Evolutionary conservation across 2,113 vertebrate genomes (phyloP).

Genomic region (Microcebus murinus): DNA sequence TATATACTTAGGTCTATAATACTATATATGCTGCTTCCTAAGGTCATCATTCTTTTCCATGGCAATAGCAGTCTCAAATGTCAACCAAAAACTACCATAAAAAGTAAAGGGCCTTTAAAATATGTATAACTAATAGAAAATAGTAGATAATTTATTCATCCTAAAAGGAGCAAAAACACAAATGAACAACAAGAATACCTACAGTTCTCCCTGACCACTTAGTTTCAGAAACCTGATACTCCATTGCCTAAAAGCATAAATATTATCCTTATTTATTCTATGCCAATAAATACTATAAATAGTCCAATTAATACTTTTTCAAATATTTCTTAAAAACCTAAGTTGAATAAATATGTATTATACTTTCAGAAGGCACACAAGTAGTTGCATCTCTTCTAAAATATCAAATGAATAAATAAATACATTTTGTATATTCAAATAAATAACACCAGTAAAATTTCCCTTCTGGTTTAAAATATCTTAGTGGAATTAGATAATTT

Average conservation of each 20-base stretch:
- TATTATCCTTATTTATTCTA: slow-evolving; percentile 1
- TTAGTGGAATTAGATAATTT: slow-evolving; percentile 24
- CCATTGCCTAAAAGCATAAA: not conserved
- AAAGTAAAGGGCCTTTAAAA: not conserved
- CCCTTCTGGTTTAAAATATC: slow-evolving; percentile 9
- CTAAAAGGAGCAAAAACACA: not conserved
- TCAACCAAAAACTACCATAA: not conserved
- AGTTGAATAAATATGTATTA: not conserved
- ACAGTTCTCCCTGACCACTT: not conserved
- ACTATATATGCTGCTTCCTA: not conserved
- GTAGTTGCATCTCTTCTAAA: slow-evolving; percentile 5
- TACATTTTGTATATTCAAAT: not conserved
- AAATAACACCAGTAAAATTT: not conserved
- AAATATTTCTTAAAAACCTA: not conserved
- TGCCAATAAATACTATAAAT: not conserved
- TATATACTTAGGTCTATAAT: not conserved
- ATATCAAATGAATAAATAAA: slow-evolving; percentile 27
- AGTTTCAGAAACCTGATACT: not conserved
- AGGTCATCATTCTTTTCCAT: not conserved
- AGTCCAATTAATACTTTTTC: not conserved
- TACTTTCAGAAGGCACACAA: not conserved
- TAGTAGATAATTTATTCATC: not conserved
- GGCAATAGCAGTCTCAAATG: not conserved
- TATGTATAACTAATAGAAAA: not conserved
- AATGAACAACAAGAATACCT: not conserved